A percentile compares a stretch with the other conserved stretches of the same genome.
These are phyloP conservation scores for Diplodus puntazzo DNA, from an alignment of 2,797 vertebrate species.

Conservation along the genomic window DNA sequence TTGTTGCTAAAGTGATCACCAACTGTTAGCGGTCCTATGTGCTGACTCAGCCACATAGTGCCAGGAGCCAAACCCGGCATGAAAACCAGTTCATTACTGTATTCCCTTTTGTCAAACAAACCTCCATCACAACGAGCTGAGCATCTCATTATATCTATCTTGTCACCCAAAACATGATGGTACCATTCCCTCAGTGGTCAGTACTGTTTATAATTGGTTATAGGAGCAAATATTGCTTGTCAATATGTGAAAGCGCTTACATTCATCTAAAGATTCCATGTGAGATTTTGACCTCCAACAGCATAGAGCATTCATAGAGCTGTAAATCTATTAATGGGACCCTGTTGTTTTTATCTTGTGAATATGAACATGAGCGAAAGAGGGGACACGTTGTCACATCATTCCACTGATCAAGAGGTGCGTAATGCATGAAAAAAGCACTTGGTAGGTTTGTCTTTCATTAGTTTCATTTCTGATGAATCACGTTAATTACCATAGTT, in stretches of 20 bases:
- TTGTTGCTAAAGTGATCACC: too few relatives aligned
- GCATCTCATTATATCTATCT: not conserved
- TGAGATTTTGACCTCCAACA: not conserved
- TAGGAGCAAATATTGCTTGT: not conserved
- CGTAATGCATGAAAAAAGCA: too few relatives aligned
- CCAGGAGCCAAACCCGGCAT: too few relatives aligned
- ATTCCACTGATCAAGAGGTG: not conserved
- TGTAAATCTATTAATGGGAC: not conserved
- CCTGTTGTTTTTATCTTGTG: not conserved
- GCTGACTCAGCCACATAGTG: too few relatives aligned
- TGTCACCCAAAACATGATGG: not conserved
- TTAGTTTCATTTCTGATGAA: not conserved
- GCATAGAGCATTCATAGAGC: not conserved
- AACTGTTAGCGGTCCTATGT: too few relatives aligned
- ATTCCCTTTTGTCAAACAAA: too few relatives aligned
- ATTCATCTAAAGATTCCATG: not conserved
- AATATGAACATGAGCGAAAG: too few relatives aligned
- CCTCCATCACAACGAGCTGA: not conserved
- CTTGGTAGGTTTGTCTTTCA: not conserved
- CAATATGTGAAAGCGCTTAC: not conserved
- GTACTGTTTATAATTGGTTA: not conserved
- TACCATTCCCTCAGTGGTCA: not conserved
- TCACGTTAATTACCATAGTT: not conserved
- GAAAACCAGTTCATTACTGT: too few relatives aligned
- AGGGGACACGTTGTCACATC: not conserved